Conservation (phyloP, 2,797 vertebrate species). For the Malacoraja senta region DNA sequence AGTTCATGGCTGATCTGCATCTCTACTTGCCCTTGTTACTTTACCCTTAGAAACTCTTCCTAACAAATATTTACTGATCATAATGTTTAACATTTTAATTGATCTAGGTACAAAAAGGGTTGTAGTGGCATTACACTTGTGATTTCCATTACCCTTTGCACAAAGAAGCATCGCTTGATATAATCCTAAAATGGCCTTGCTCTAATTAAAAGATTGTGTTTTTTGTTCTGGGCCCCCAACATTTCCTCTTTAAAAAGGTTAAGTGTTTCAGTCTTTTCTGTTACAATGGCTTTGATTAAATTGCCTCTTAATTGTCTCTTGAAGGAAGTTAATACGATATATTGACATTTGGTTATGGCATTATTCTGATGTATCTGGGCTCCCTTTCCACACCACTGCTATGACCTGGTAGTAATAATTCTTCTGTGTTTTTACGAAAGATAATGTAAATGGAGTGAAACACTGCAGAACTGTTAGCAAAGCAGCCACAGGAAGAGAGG, state of each 20-base stretch:
- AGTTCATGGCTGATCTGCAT: not conserved
- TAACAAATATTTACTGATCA: not conserved
- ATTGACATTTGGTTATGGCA: not conserved
- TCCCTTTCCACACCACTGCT: not conserved
- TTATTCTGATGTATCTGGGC: not conserved
- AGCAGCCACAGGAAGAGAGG: not conserved
- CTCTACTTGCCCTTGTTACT: not conserved
- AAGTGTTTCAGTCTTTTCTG: no score
- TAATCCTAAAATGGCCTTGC: not conserved
- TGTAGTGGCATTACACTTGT: not conserved
- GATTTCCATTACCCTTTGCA: not conserved
- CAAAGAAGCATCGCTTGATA: not conserved
- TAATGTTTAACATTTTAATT: not conserved
- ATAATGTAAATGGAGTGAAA: not conserved
- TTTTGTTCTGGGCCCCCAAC: not conserved
- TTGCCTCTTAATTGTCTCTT: not conserved
- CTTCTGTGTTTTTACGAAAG: not conserved
- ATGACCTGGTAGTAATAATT: no score
- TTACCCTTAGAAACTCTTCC: not conserved
- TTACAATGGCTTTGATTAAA: not conserved
- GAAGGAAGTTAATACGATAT: not conserved
- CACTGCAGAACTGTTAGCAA: not conserved
- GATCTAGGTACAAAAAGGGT: not conserved
- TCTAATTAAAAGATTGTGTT: not conserved
- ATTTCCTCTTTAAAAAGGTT: no score